Base-by-base conservation (phyloP, 1,140 invertebrate species). In the Drosophila elegans region DNA sequence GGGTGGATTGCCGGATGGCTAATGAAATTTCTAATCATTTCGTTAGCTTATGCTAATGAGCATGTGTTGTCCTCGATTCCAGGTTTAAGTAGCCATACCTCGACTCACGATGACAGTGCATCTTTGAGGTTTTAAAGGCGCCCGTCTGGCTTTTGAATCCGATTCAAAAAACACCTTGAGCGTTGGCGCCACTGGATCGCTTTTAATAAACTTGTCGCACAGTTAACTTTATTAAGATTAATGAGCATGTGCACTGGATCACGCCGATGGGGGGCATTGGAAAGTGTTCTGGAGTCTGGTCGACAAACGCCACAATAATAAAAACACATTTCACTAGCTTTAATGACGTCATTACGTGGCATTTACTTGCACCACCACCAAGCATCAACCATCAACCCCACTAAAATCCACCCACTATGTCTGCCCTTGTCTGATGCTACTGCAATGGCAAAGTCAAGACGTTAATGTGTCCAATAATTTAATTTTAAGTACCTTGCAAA, bases 401-500 rank as follows among this genome's bases (percentile, higher is more conserved):
- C 36, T 12, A 48, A 21, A 36, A 27, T 10, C 42, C 53, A 21
- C 54, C 39, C 59, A 42, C 34, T 11, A 32, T 54, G 66, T 59
- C 36, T 46, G 61, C 36, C 12, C 51, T 52, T 60, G 60, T 41
- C 32, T 42, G 21, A 21, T 36, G 0, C 25, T 64, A 38, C 39
- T 63, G 52, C 38, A 63, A 51, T 54, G 69, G 45, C 61, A 61
- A 89, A 89, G 84, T 89, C 84, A 89, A 89, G 84, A 89, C 84
- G 84, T 89, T 89, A 89, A 89, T 89, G 84, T 89, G 84, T 89
- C 84, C 84, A 89, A 89, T 89, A 89, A 89, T 89, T 89, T 89
- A 89, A 89, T 89, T 89, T 89, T 89, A 89, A 89, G 84, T 89
- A 89, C 85, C 84, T 89, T 89, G 84, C 84, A 89, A 89, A 89